These are phyloP conservation scores for Microplitis mediator DNA, from an alignment of 1,140 invertebrate genomes.

Conservation along the genomic window DNA sequence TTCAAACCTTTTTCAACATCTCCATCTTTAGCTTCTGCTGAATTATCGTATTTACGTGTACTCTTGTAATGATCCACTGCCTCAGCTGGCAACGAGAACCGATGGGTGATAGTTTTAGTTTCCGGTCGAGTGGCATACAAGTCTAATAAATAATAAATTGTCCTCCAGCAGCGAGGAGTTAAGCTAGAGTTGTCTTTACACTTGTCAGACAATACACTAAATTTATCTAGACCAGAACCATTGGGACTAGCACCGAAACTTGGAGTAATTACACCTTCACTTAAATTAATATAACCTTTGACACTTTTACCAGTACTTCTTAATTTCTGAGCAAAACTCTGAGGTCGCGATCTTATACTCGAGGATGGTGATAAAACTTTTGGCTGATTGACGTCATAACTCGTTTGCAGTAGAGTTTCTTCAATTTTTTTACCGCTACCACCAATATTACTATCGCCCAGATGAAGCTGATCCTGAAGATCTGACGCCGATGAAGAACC, in stretches of 20 bases:
- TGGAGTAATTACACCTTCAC: conserved; percentile 74
- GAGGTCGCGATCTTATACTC: conserved; percentile 74
- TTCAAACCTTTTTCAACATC: conserved; percentile 60
- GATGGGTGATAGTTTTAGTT: conserved; percentile 83
- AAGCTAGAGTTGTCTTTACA: conserved; percentile 54
- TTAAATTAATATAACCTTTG: conserved; percentile 76
- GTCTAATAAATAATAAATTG: conserved; percentile 89
- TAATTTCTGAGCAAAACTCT: conserved; percentile 86
- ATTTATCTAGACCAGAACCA: conserved; percentile 66
- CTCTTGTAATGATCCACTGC: conserved; percentile 51
- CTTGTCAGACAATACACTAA: conserved; percentile 61
- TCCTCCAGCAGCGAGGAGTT: conserved; percentile 91
- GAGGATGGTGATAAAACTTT: conserved; percentile 64
- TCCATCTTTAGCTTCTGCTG: conserved; percentile 50
- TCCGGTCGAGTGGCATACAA: conserved; percentile 93
- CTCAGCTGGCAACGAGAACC: conserved; percentile 59
- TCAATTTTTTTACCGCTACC: conserved; percentile 54
- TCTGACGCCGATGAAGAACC: conserved; percentile 70
- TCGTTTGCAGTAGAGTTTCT: conserved; percentile 56
- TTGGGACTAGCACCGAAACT: conserved; percentile 69
- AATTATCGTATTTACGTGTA: conserved; percentile 47
- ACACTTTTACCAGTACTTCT: conserved; percentile 83
- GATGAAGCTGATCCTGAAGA: conserved; percentile 65
- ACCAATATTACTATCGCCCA: conserved; percentile 10
- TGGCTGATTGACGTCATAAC: conserved; percentile 52